These are phyloP conservation scores for Turritopsis dohrnii DNA, from an alignment of 30 jellyfish, hydroid and myxozoan genomes.

Conservation along the genomic window DNA sequence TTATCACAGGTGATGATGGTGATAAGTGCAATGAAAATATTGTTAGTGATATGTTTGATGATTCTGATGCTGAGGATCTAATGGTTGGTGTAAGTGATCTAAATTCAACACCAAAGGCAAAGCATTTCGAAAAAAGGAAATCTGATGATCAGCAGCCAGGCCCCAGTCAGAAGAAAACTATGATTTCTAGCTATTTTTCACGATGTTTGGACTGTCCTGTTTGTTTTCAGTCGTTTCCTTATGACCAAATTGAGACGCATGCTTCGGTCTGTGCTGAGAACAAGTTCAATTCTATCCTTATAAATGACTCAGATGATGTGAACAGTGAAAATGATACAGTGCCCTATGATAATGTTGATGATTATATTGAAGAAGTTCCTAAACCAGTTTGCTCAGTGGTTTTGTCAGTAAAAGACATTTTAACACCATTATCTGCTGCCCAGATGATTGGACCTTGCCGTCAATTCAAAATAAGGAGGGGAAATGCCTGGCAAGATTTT, in stretches of 20 bases:
- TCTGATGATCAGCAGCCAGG: conserved; percentile 2
- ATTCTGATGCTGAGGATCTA: background rate
- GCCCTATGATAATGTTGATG: background rate
- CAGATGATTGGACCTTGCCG: background rate
- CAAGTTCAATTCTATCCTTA: too few relatives aligned
- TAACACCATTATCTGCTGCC: background rate
- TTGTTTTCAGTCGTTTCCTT: too few relatives aligned
- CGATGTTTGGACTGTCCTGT: conserved; percentile 4
- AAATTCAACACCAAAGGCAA: background rate
- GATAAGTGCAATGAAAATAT: too few relatives aligned
- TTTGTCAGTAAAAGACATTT: too few relatives aligned
- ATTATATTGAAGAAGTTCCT: background rate
- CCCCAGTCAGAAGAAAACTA: too few relatives aligned
- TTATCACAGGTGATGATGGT: too few relatives aligned
- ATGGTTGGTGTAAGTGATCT: background rate
- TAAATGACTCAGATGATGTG: background rate
- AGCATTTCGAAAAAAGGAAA: background rate
- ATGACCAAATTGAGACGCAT: too few relatives aligned
- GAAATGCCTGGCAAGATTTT: background rate
- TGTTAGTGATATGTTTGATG: background rate
- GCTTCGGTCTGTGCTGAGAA: conserved; percentile 1
- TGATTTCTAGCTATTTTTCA: background rate
- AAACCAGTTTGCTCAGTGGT: too few relatives aligned
- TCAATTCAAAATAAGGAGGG: background rate
- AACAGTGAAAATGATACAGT: background rate